phyloP scores from a whole-genome alignment of 2,888 invertebrate species.

The Hydrotaea diabolus region DNA sequence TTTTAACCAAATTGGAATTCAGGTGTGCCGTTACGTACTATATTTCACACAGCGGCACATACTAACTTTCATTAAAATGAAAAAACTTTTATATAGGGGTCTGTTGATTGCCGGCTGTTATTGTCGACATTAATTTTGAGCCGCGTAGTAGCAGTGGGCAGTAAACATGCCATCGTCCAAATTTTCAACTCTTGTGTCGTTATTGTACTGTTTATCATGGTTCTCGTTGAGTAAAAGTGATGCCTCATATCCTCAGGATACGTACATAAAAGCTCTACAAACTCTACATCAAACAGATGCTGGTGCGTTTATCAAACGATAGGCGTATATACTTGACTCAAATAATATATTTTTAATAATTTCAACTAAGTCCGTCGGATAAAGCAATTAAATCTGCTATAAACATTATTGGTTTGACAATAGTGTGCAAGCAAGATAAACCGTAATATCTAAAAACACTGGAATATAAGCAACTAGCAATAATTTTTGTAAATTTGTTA shows the following conservation, averaged over 20 bases:
- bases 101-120: constrained; percentile 42
- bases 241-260: constrained; percentile 71
- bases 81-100: constrained; percentile 62
- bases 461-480: too few relatives aligned
- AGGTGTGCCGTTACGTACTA: constrained; percentile 34
- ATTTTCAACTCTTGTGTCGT: constrained; percentile 4
- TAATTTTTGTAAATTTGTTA: too few relatives aligned
- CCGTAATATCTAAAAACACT: too few relatives aligned
- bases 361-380: too few relatives aligned
- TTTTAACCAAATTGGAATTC: constrained; percentile 59
- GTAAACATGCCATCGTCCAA: constrained; percentile 47
- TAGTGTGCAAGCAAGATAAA: too few relatives aligned
- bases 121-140: constrained; percentile 56
- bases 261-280: constrained; percentile 76
- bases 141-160: constrained; percentile 49
- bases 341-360: too few relatives aligned
- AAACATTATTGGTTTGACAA: too few relatives aligned
- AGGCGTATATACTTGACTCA: too few relatives aligned
- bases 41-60: not conserved
- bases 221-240: constrained; percentile 45
- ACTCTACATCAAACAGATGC: constrained; percentile 73
- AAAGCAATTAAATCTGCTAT: too few relatives aligned
- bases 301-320: constrained; percentile 72
- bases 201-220: constrained; percentile 19
- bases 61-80: constrained; percentile 41